Evolutionary conservation across 2,113 vertebrate species (phyloP).

Genomic region (Colinus virginianus): DNA sequence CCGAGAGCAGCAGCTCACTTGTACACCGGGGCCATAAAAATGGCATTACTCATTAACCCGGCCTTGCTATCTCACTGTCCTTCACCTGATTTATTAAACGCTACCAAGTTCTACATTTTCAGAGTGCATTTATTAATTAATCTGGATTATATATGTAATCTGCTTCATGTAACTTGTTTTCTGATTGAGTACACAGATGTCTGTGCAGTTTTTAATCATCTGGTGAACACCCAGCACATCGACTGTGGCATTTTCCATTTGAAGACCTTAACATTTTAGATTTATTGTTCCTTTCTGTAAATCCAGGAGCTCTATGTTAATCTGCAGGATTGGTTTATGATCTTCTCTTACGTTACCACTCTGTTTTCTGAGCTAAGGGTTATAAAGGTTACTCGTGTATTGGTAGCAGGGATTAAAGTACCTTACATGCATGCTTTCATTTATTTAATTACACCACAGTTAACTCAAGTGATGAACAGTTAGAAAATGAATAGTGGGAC

Average conservation of each 20-base stretch:
- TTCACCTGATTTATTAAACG: conserved; percentile 6
- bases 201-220: not conserved
- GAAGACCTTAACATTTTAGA: not conserved
- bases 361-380: conserved; percentile 11
- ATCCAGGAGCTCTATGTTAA: not conserved
- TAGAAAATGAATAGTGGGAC: not conserved
- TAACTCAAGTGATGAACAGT: not conserved
- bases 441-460: not conserved
- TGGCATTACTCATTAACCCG: not conserved
- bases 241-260: not conserved
- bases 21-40: not conserved
- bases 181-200: not conserved
- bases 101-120: not conserved
- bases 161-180: not conserved
- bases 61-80: not conserved
- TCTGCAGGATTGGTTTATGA: conserved; percentile 31
- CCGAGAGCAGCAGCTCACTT: not conserved
- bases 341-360: not conserved
- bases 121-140: conserved; percentile 25
- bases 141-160: not conserved
- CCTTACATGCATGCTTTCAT: not conserved
- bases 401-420: not conserved
- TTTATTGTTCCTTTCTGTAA: not conserved
- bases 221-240: not conserved
- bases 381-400: not conserved